A percentile compares a stretch with the other conserved stretches of the same genome.
phyloP scores from a whole-genome alignment of 1,140 invertebrate genomes.

The Megathymus violae region DNA sequence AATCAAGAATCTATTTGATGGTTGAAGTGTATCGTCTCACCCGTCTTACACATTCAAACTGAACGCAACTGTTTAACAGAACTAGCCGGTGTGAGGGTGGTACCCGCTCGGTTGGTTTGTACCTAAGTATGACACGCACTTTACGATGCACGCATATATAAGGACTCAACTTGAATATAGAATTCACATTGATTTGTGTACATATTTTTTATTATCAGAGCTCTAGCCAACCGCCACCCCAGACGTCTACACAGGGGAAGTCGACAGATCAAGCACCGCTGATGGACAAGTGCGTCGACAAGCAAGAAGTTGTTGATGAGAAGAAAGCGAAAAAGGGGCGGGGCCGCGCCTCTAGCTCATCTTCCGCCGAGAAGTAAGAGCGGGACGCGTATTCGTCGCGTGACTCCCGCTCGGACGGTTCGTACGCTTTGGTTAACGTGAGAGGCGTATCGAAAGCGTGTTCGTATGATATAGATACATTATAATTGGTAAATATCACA shows the following conservation, averaged over 20 bases:
- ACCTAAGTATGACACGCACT: not conserved
- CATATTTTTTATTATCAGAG: conserved; percentile 48
- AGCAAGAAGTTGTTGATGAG: conserved; percentile 53
- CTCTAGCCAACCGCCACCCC: conserved; percentile 43
- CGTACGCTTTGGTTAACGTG: too few relatives aligned
- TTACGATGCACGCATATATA: not conserved
- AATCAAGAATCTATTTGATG: too few relatives aligned
- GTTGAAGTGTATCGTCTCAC: too few relatives aligned
- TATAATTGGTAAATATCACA: too few relatives aligned
- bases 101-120: too few relatives aligned
- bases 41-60: too few relatives aligned
- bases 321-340: conserved; percentile 66
- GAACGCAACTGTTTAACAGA: too few relatives aligned
- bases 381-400: conserved; percentile 31
- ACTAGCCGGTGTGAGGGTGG: too few relatives aligned
- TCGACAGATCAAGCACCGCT: conserved; percentile 33
- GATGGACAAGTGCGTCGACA: conserved; percentile 44
- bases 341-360: conserved; percentile 71
- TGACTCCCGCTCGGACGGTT: not conserved
- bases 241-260: conserved; percentile 45
- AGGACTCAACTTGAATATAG: too few relatives aligned
- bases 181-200: too few relatives aligned
- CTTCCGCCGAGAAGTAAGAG: conserved; percentile 71
- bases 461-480: too few relatives aligned
- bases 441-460: too few relatives aligned